Evolutionary conservation across 2,797 vertebrate genomes (phyloP).

Genomic region (Helicolenus hilgendorfi): DNA sequence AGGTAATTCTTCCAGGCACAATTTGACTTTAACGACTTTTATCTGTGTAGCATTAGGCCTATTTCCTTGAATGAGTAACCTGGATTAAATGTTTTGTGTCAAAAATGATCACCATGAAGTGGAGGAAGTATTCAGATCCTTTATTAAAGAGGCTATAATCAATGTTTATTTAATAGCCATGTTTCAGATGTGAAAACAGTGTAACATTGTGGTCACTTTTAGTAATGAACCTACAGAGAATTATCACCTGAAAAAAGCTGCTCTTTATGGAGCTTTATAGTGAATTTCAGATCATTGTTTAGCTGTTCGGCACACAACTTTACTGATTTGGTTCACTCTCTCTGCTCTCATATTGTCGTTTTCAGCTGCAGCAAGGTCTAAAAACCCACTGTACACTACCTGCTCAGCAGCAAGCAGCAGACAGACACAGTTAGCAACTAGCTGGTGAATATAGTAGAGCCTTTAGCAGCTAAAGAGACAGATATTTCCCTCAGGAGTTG

Average conservation of each 20-base stretch:
- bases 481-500: too few relatives aligned
- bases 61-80: not conserved
- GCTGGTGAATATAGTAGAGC: not conserved
- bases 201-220: not conserved
- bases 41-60: not conserved
- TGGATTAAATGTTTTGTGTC: not conserved
- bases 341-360: not conserved
- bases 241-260: not conserved
- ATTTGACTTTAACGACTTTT: not conserved
- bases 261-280: not conserved
- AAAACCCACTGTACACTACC: not conserved
- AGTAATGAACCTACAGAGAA: not conserved
- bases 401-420: not conserved
- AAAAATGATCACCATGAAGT: not conserved
- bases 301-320: not conserved
- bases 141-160: not conserved
- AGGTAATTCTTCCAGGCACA: not conserved
- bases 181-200: not conserved
- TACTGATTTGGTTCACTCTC: too few relatives aligned
- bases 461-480: not conserved
- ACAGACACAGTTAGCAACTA: not conserved
- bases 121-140: not conserved
- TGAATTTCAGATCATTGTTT: not conserved
- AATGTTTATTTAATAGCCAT: not conserved
- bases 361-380: not conserved